Conservation (phyloP, 2,888 invertebrate genomes). For the Theretra japonica region DNA sequence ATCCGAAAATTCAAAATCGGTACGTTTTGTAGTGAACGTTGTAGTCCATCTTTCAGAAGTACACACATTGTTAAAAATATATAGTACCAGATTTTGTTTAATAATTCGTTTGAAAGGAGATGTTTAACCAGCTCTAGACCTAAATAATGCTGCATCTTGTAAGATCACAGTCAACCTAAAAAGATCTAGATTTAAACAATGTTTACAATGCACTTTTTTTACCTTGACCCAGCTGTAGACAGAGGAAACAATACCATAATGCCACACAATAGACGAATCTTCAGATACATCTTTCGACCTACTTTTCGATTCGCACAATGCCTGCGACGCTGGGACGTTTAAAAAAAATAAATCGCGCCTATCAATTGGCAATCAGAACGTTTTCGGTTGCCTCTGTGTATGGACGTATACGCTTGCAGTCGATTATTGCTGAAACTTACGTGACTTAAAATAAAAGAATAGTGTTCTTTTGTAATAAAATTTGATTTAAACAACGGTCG, state of each 20-base stretch:
- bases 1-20: too few species aligned
- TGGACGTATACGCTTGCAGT: constrained; percentile 52
- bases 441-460: constrained; percentile 30
- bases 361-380: constrained; percentile 62
- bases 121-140: background rate
- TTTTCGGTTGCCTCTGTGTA: constrained; percentile 60
- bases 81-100: too few species aligned
- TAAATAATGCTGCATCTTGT: constrained; percentile 2
- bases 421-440: constrained; percentile 13
- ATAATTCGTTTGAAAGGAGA: too few species aligned
- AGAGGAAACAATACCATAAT: constrained; percentile 12
- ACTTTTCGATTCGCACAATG: constrained; percentile 70
- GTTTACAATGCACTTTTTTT: constrained; percentile 36
- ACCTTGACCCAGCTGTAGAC: constrained; percentile 24
- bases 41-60: too few species aligned
- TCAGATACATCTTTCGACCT: constrained; percentile 70
- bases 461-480: constrained; percentile 11
- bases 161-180: constrained; percentile 31
- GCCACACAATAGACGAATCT: constrained; percentile 53
- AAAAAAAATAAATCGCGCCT: constrained; percentile 67
- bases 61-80: too few species aligned
- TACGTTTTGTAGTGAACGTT: too few species aligned
- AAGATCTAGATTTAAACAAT: background rate
- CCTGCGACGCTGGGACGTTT: constrained; percentile 42
- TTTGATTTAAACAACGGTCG: background rate